phyloP scores from a whole-genome alignment of 2,113 vertebrate genomes.

The Seriola rivoliana region DNA sequence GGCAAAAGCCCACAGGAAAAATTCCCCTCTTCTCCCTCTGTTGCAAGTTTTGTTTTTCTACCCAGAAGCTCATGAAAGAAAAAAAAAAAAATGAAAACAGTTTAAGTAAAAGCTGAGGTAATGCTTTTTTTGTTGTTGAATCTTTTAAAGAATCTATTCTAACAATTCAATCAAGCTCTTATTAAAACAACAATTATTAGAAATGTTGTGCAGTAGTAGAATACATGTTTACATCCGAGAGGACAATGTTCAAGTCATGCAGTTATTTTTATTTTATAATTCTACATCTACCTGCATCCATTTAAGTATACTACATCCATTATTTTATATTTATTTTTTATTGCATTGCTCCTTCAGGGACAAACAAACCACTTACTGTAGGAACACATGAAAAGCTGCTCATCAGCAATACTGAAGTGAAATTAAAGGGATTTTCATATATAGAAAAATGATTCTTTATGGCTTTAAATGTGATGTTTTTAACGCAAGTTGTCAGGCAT shows the following conservation, averaged over 20 bases:
- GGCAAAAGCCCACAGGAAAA: constrained; percentile 73
- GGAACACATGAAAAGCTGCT: neutral
- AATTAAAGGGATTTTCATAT: no score
- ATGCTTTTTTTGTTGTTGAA: constrained; percentile 40
- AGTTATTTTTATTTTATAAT: neutral
- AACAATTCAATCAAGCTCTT: neutral
- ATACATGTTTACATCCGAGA: neutral
- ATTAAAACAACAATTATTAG: no score
- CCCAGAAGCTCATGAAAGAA: constrained; percentile 41
- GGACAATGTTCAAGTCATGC: neutral
- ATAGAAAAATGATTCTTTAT: neutral
- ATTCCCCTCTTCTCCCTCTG: constrained; percentile 46
- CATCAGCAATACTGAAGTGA: neutral
- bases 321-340: neutral
- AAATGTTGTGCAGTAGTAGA: neutral
- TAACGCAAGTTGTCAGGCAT: neutral
- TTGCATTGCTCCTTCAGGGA: neutral
- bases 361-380: neutral
- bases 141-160: neutral
- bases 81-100: constrained; percentile 40
- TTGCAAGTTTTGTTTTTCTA: constrained; percentile 72
- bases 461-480: neutral
- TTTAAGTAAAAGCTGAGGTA: constrained; percentile 59
- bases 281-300: neutral
- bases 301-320: neutral